Evolutionary conservation across 2,113 vertebrate species (phyloP), one percentile per base, ranked within the genome.

Genomic region (Scatophagus argus): DNA sequence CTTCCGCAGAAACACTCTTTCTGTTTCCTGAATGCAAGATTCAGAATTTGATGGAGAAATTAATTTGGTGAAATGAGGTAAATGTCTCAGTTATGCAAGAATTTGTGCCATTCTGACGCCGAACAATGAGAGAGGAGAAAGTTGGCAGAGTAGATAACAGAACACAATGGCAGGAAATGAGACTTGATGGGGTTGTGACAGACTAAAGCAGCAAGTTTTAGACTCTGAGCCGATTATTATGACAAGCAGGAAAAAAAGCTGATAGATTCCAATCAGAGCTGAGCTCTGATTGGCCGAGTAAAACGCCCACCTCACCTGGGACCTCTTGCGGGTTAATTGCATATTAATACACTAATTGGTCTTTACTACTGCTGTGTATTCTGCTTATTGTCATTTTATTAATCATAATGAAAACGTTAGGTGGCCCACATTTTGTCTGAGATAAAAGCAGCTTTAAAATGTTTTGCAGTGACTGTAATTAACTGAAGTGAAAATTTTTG

Each of bases 121-220:
- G 62, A 19, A 87, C 80, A 87, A 84, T 64, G 71, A 64, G 32
- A 66, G 17, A 54, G 59, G 62, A 75, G 77, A 88, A 76, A 70
- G 69, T 84, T 66, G 62, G 17, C 69, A 76, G 85, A 69, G 87
- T n/a, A 70, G 71, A 83, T 78, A 77, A 70, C 47, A 38, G 34
- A 76, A 77, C 82, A 90, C 88, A 91, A 85, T 74, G 17, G 55
- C 38, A 84, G 90, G 84, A 87, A 83, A 79, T 46, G 23, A 74
- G 54, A 19, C 14, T 47, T 43, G 62, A 61, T 55, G 31, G 46
- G 58, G 44, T 14, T 44, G 65, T 68, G 62, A 81, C 60, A 76
- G 70, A 65, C 47, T 61, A 68, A 67, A 59, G 29, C 59, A 54
- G 60, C 73, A 79, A 5, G 8, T 77, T 68, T 68, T 13, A 32